These are phyloP conservation scores for Sebastiscus tertius DNA, from an alignment of 2,797 vertebrate species.

Conservation along the genomic window DNA sequence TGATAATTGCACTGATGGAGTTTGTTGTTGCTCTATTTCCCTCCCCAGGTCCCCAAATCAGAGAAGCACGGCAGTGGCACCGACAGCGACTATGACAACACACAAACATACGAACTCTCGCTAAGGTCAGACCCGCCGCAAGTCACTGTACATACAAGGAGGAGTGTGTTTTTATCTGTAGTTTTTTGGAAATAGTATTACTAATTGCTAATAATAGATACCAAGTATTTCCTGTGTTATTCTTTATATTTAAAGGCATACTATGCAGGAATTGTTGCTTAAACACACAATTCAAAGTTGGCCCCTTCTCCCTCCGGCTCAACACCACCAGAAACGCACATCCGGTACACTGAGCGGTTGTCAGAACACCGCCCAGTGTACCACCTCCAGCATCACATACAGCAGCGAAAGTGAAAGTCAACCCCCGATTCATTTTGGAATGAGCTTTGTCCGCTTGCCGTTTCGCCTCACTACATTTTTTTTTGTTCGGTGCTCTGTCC, in stretches of 20 bases:
- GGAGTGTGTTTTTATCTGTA: background rate
- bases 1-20: background rate
- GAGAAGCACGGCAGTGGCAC: constrained; percentile 94
- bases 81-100: constrained; percentile 98
- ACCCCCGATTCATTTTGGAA: background rate
- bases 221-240: background rate
- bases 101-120: constrained; percentile 89
- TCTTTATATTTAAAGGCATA: background rate
- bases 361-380: background rate
- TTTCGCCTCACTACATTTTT: background rate
- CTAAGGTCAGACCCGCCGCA: constrained; percentile 83
- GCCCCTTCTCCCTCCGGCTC: background rate
- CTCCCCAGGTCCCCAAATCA: constrained; percentile 84
- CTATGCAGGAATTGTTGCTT: background rate
- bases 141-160: background rate
- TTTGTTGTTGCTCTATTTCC: background rate
- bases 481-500: background rate
- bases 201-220: background rate
- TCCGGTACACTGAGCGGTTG: background rate
- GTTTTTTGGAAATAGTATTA: background rate
- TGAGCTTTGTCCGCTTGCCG: background rate
- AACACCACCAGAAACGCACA: background rate
- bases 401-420: background rate
- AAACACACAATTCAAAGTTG: background rate
- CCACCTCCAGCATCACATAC: background rate